Conservation (phyloP, 2,797 vertebrate species). For the Hylomyscus alleni region DNA sequence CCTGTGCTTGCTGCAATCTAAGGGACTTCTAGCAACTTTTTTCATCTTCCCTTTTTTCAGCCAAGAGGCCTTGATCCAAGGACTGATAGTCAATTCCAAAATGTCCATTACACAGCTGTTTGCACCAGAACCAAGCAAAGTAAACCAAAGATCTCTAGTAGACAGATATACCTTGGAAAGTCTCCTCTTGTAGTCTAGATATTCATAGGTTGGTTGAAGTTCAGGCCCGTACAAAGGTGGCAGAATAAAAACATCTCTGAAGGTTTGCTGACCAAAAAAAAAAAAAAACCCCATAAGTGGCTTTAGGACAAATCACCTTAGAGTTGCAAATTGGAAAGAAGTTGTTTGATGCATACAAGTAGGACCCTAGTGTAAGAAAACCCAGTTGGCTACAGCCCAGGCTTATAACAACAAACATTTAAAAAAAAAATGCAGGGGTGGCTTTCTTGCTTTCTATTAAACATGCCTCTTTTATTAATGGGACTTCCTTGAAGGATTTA, state of each 20-base stretch:
- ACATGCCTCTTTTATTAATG: slow-evolving; percentile 77
- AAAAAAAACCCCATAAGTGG: background rate
- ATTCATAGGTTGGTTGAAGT: background rate
- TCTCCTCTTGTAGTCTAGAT: background rate
- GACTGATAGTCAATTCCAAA: slow-evolving; percentile 4
- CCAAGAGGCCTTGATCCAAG: slow-evolving; percentile 1
- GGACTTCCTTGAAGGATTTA: slow-evolving; percentile 77
- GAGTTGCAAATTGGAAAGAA: slow-evolving; percentile 62
- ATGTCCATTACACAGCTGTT: background rate
- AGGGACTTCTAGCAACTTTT: background rate
- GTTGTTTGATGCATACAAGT: slow-evolving; percentile 46
- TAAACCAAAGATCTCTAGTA: background rate
- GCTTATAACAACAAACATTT: slow-evolving; percentile 65
- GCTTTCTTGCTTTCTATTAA: slow-evolving; percentile 77
- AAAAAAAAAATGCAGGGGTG: slow-evolving; percentile 49
- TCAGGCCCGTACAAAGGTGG: background rate
- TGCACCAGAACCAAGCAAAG: slow-evolving; percentile 42
- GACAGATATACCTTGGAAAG: background rate
- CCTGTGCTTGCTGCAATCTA: background rate
- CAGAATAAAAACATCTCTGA: slow-evolving; percentile 55
- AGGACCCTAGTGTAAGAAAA: slow-evolving; percentile 68
- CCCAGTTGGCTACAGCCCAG: slow-evolving; percentile 66
- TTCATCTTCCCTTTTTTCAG: background rate
- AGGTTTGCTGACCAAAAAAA: slow-evolving; percentile 32
- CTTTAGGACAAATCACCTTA: slow-evolving; percentile 42